Evolutionary conservation across 2,113 vertebrate species (phyloP), one percentile per base, ranked within the genome.

Genomic region (Dasyprocta punctata): DNA sequence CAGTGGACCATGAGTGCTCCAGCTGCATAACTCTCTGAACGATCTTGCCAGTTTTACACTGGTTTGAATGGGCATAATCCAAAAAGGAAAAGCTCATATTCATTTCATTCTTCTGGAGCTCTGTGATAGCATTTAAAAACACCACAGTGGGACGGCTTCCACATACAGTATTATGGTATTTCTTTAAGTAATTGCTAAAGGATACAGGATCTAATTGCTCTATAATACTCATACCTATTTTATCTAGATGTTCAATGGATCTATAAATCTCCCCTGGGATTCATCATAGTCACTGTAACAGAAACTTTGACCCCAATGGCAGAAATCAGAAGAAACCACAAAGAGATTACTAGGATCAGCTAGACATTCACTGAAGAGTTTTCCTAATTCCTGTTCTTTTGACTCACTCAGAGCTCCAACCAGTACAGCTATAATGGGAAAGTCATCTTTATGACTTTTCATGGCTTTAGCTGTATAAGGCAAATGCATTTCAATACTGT

Each of bases 391-490:
- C 99, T 99, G 99, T 97, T 99, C 99, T 99, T 99, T 99, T 97
- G 99, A 99, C 98, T 99, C 99, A 98, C 99, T 99, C 98, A 99
- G 99, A 97, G 99, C 99, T 94, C 99, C 99, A 97, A 99, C 99
- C 97, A 99, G 99, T 98, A 99, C 99, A 97, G 99, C 99, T 98
- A 99, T 99, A 98, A 99, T 99, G 98, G 99, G 99, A 99, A 99
- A 99, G 98, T 99, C 99, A 98, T 99, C 99, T 99, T 99, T 99
- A 99, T 99, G 99, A 99, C 99, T 99, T 99, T 99, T 99, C 99
- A 99, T 99, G 99, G 99, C 99, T 99, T 99, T 99, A 99, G 99
- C 99, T 99, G 99, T 99, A 75, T 99, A 99, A 99, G 99, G 99
- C 99, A 99, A 99, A 98, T 99, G 99, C 99, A 99, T 99, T 99